Base-by-base conservation (phyloP, 2,888 invertebrate species). In the Scaptomyza tumidula region DNA sequence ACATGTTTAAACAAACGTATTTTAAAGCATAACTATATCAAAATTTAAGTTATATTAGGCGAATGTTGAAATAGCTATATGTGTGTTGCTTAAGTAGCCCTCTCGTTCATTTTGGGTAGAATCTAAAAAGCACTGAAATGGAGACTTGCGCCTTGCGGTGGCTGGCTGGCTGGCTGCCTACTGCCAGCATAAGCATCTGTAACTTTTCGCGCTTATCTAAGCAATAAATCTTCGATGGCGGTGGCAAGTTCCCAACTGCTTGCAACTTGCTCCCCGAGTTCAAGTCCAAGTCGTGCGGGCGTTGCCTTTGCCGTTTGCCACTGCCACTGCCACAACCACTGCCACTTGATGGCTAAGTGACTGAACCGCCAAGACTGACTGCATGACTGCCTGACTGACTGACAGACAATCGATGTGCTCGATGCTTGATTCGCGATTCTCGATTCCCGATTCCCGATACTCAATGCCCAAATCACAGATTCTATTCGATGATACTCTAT, bases 121-220 rank as follows among this genome's bases (percentile, higher is more conserved):
- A 64, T 76, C 64, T 75, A 60, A 79, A 85, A 79, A 85, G 64
- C 78, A 62, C 71, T 68, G 71, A 81, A 62, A 61, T 60, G 37
- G 69, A 71, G 72, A 75, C 41, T 41, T 68, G 71, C 78, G 70
- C 63, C 82, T 81, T 56, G 87, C 85, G 61, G 89, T 84, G 87
- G 82, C 39, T 39, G 85, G 41, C 39, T 39, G 85, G 41, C 41
- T 41, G 85, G 41, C 41, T 41, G 41, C 41, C 78, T 60, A 75
- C 75, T 89, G 89, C 64, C 75, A 89, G 90, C 90, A 85, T 90
- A 90, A 88, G 91, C 90, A 89, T 90, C 90, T 89, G 90, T 90
- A 90, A 88, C 88, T 89, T 90, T 90, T 90, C 79, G 83, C 83
- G 87, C 89, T 90, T 90, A 90, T 90, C 91, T 87, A 73, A 80